phyloP scores from a whole-genome alignment of 2,113 vertebrate species.

The Trachemys scripta region DNA sequence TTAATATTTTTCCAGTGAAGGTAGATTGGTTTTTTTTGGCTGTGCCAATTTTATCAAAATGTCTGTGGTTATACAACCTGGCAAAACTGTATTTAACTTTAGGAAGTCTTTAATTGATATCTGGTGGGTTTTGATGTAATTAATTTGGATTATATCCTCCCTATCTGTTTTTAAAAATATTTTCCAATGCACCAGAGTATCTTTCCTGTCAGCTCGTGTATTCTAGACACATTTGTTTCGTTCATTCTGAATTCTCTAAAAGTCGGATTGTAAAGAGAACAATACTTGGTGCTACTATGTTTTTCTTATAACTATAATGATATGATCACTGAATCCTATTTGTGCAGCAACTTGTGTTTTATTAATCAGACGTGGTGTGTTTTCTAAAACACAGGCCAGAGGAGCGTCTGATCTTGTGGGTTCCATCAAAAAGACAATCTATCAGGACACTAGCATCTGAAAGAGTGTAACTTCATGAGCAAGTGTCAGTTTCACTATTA shows the following conservation, averaged over 20 bases:
- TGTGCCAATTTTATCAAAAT: conserved; percentile 5
- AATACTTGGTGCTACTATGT: background rate
- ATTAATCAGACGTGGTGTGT: conserved; percentile 36
- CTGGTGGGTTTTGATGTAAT: conserved; percentile 37
- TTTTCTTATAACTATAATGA: conserved; percentile 29
- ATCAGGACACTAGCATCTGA: background rate
- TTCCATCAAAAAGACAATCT: background rate
- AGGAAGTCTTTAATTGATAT: conserved; percentile 42
- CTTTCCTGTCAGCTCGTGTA: conserved; percentile 24
- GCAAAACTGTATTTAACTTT: conserved; percentile 11
- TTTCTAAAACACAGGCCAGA: conserved; percentile 9
- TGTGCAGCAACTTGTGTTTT: conserved; percentile 25
- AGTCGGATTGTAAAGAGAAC: background rate
- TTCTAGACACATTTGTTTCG: background rate
- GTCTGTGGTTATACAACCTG: conserved; percentile 51
- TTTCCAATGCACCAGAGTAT: conserved; percentile 11
- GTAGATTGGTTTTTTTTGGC: background rate
- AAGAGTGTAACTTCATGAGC: background rate
- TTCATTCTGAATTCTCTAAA: conserved; percentile 17
- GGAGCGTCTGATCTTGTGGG: conserved; percentile 1
- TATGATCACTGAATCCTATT: conserved; percentile 26
- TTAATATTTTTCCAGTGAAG: conserved; percentile 6
- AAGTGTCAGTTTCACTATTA: background rate
- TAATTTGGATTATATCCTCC: conserved; percentile 61
- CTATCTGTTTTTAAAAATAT: conserved; percentile 52